Base-by-base conservation (phyloP, 2,888 invertebrate genomes). In the Mesochorus sp. region DNA sequence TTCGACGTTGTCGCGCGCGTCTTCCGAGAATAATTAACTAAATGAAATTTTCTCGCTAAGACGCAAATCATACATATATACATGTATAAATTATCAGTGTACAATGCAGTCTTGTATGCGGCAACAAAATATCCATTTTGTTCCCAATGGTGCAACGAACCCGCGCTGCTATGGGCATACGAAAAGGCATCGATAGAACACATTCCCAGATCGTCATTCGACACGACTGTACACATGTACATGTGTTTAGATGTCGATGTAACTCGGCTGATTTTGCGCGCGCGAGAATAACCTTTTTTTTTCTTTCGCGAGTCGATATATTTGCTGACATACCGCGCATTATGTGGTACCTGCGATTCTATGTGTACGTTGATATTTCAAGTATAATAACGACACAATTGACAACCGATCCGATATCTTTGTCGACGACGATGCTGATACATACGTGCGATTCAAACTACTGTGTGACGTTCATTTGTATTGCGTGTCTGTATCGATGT, bases 391-490 rank as follows among this genome's bases (percentile, higher is more conserved):
- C 67, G 76, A 67, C 72, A 72, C 76, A 53, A 77, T 77, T 72
- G 67, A 71, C 76, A 61, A 70, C 44, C 76, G 67, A 77, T 77
- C 61, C 72, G 76, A 67, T 72, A 66, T 67, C 76, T 53, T 57
- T 44, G 47, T 24, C 34, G 34, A 55, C 55, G 34, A 55, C 55
- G 57, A 44, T 12, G 34, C 34, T 64, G 55, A 62, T 62, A 28
- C 47, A 47, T 62, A 31, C 8, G 17, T 24, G 61, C 61, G 26
- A 42, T 68, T 70, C 31, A 12, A 55, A 64, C 70, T 76, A 49
- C 64, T 49, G 68, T 66, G n/a, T 34, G 51, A 26, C 17, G 10
- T 1, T 2, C n/a, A 21, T 66, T 10, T 19, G 1, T 21, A 31
- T 44, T 21, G 14, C 42, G 37, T n/a, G 24, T 10, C 39, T 14